Base-by-base conservation (phyloP, 2,113 vertebrate species). In the Dicentrarchus labrax region DNA sequence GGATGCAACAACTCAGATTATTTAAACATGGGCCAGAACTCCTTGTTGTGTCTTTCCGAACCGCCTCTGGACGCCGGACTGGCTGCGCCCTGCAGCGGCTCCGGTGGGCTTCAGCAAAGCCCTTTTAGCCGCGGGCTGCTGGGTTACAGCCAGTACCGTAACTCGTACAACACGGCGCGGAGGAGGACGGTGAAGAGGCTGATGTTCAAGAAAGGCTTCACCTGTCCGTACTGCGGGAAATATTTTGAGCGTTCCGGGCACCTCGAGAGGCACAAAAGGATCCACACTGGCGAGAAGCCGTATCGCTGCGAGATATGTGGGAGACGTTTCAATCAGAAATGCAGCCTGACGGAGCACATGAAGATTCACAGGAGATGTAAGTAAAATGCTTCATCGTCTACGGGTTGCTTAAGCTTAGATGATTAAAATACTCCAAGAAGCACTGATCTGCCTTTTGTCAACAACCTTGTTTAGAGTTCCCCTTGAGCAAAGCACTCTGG, bases 251-350 rank as follows among this genome's bases (percentile, higher is more conserved):
- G 90, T 0, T 36, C 80, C 0, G 92, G 90, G 0, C 92, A 95
- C 66, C 86, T 95, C 0, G 94, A 93, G 79, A 59, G 93, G 10
- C 94, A 95, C 7, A 93, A 93, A 4, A 78, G 86, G 88, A 93
- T 95, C 13, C 94, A 95, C 5, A 95, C 94, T 0, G 94, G 94
- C 0, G 94, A 95, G 87, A 94, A 94, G 60, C 93, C 94, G 0
- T 95, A 88, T 3, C 82, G 82, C 50, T 95, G 94, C 4, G 92
- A 95, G 59, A 57, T 87, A 0, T 95, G 94, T 5, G 93, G 91
- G 5, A 72, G 87, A 5, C 76, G 87, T 1, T 95, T 94, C 83
- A 94, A 93, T 22, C 94, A 94, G 92, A 94, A 93, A 2, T 90
- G 91, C 78, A 94, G 91, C 87, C 78, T 94, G 0, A 95, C 94